Conservation (phyloP, 2,113 vertebrate genomes). For the Ranitomeya variabilis region DNA sequence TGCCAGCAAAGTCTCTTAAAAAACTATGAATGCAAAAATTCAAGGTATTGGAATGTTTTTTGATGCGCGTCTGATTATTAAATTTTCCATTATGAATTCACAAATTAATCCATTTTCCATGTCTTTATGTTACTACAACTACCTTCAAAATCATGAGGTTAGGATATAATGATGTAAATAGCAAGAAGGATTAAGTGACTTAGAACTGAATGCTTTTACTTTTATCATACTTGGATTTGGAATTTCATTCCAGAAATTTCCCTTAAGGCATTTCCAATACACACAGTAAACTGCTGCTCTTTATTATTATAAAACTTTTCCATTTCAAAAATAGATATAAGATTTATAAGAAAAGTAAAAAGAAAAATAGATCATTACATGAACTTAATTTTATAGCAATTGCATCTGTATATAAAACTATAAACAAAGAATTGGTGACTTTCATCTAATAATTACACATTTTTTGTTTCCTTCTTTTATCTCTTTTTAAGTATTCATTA, state of each 20-base stretch:
- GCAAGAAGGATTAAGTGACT: conserved; percentile 39
- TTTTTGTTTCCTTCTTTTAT: not conserved
- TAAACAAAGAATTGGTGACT: not conserved
- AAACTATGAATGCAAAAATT: not conserved
- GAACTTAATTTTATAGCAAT: not conserved
- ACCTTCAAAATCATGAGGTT: not conserved
- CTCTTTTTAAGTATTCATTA: not conserved
- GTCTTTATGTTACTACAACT: conserved; percentile 2
- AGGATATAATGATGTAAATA: conserved; percentile 31
- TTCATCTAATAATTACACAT: too few species aligned
- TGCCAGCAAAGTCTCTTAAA: not conserved
- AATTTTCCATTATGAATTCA: conserved; percentile 19
- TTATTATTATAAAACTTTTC: not conserved
- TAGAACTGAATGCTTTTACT: conserved; percentile 17
- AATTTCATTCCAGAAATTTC: conserved; percentile 20
- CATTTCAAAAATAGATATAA: not conserved
- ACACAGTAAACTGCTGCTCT: not conserved
- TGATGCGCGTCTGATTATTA: not conserved
- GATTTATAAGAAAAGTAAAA: too few species aligned
- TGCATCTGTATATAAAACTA: not conserved
- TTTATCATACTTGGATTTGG: conserved; percentile 20
- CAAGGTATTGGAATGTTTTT: not conserved
- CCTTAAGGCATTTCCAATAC: conserved; percentile 33
- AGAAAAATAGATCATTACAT: not conserved
- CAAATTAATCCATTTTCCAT: conserved; percentile 32